Conservation (phyloP, 92 coral and sea anemone genomes). For the Actinostola sp. region DNA sequence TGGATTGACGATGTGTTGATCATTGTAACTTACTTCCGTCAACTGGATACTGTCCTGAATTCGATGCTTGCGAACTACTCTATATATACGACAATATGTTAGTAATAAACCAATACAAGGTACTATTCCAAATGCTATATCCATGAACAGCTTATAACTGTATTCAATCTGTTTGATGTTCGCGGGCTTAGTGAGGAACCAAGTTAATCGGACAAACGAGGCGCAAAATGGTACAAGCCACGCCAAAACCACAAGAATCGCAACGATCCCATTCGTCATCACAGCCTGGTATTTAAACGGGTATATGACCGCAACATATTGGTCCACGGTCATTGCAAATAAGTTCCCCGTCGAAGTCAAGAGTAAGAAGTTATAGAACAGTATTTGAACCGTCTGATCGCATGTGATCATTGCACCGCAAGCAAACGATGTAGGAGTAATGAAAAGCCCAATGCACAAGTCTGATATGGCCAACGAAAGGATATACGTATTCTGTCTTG, state of each 20-base stretch:
- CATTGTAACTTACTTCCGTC: constrained; percentile 18
- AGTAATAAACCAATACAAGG: constrained; percentile 42
- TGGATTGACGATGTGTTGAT: not conserved
- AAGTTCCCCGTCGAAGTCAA: constrained; percentile 64
- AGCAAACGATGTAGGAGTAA: constrained; percentile 66
- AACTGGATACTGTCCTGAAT: constrained; percentile 20
- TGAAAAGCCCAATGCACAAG: constrained; percentile 62
- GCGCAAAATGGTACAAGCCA: constrained; percentile 58
- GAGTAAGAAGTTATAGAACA: constrained; percentile 71
- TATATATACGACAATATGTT: constrained; percentile 35
- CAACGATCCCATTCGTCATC: constrained; percentile 50
- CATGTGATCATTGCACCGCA: constrained; percentile 50
- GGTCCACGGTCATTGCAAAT: constrained; percentile 70
- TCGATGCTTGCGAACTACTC: constrained; percentile 43
- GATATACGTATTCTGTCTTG: constrained; percentile 71
- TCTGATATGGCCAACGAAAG: constrained; percentile 82
- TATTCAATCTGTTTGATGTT: constrained; percentile 12
- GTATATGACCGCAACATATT: constrained; percentile 65
- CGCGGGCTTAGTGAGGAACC: constrained; percentile 27
- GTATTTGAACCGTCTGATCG: constrained; percentile 39
- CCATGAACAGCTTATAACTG: constrained; percentile 25
- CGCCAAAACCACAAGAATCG: constrained; percentile 34
- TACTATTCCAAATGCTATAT: constrained; percentile 43
- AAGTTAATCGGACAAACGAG: constrained; percentile 60
- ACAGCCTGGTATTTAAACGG: constrained; percentile 61